A percentile compares a stretch with the other conserved stretches of the same genome.
These are phyloP conservation scores for Aspidiotus destructor DNA, from an alignment of 2,888 invertebrate species.

Conservation along the genomic window DNA sequence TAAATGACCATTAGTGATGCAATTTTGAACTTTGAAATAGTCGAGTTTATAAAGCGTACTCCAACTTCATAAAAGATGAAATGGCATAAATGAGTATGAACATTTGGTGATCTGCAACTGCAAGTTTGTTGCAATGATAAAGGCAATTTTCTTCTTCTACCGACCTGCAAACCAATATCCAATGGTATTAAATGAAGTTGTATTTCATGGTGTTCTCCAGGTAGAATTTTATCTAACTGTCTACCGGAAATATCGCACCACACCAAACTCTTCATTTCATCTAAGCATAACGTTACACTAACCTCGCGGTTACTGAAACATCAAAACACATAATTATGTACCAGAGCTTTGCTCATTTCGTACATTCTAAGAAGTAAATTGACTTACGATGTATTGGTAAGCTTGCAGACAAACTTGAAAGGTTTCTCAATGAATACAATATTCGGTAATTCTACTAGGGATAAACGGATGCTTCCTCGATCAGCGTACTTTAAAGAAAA, in stretches of 20 bases:
- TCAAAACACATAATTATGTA: not conserved
- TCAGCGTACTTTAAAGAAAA: conserved; percentile 61
- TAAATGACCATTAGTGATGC: too few species aligned
- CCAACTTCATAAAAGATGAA: not conserved
- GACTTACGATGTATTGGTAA: conserved; percentile 62
- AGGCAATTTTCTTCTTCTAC: not conserved
- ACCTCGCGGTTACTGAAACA: conserved; percentile 22
- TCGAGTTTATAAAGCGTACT: too few species aligned
- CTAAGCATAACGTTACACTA: conserved; percentile 10
- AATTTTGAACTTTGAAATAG: too few species aligned
- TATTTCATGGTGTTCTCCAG: conserved; percentile 8
- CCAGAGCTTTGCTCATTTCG: not conserved
- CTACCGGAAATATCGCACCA: conserved; percentile 20
- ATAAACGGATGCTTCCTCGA: conserved; percentile 81
- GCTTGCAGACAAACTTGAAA: conserved; percentile 68
- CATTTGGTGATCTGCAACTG: too few species aligned
- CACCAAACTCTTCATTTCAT: conserved; percentile 23
- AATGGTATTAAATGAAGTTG: conserved; percentile 16
- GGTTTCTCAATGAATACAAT: conserved; percentile 72
- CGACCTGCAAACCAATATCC: conserved; percentile 16
- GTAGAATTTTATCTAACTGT: conserved; percentile 8
- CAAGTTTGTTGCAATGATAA: not conserved
- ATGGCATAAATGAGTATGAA: not conserved
- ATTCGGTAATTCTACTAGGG: conserved; percentile 73
- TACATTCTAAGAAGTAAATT: not conserved